A percentile compares a stretch with the other conserved stretches of the same genome.
Conservation (phyloP, 1,140 invertebrate species). For the Pararge aegeria region DNA sequence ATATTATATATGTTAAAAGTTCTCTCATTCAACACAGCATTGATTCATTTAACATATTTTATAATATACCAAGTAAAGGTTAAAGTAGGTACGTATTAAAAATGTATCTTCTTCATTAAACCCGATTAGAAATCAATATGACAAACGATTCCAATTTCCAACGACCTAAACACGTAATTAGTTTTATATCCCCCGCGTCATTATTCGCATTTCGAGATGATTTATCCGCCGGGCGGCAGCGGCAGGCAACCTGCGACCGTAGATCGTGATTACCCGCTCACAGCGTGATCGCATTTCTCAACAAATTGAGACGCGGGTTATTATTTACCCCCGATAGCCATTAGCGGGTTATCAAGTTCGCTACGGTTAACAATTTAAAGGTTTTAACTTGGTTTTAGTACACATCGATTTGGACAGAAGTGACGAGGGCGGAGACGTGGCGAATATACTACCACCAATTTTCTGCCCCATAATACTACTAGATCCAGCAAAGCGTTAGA, state of each 20-base stretch:
- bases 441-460: too few species aligned
- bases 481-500: too few species aligned
- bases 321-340: slow-evolving; percentile 48
- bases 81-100: too few species aligned
- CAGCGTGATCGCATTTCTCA: slow-evolving; percentile 43
- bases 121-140: background rate
- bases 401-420: too few species aligned
- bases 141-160: slow-evolving; percentile 20
- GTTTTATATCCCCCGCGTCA: slow-evolving; percentile 22
- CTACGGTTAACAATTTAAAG: background rate
- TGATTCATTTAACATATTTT: too few species aligned
- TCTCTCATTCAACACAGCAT: too few species aligned
- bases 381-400: background rate
- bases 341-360: slow-evolving; percentile 31
- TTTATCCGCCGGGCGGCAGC: slow-evolving; percentile 38
- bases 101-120: too few species aligned
- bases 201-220: slow-evolving; percentile 46
- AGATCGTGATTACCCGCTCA: slow-evolving; percentile 47
- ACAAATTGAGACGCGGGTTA: slow-evolving; percentile 54
- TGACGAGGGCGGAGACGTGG: too few species aligned
- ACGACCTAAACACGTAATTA: slow-evolving; percentile 19
- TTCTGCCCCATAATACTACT: too few species aligned
- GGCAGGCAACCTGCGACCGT: slow-evolving; percentile 28
- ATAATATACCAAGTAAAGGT: too few species aligned
- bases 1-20: too few species aligned